Percentiles rank a stretch among this genome's conserved stretches.
phyloP scores from a whole-genome alignment of 1,140 invertebrate species.

The Meloidogyne chitwoodi region DNA sequence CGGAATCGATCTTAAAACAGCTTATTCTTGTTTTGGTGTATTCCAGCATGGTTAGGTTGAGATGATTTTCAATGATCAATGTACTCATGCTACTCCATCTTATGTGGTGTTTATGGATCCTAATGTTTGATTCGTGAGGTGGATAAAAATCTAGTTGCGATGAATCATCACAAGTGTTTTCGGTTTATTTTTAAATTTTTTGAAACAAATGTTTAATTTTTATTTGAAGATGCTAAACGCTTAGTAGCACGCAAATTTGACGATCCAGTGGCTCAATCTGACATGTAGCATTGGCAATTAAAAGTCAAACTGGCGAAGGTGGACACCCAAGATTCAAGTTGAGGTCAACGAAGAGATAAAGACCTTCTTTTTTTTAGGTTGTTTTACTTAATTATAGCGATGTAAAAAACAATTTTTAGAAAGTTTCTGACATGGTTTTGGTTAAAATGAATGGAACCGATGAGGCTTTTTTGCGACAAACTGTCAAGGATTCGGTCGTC shows the following conservation, averaged over 20 bases:
- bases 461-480: conserved; percentile 60
- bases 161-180: conserved; percentile 61
- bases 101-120: conserved; percentile 93
- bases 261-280: conserved; percentile 70
- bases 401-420: conserved; percentile 74
- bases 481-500: conserved; percentile 64
- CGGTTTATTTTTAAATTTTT: conserved; percentile 55
- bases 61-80: conserved; percentile 12
- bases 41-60: conserved; percentile 52
- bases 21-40: conserved; percentile 66
- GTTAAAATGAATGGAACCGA: conserved; percentile 66
- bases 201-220: neutral
- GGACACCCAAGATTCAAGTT: conserved; percentile 62
- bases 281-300: conserved; percentile 71
- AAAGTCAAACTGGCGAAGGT: conserved; percentile 44
- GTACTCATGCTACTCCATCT: conserved; percentile 87
- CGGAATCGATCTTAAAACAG: conserved; percentile 66
- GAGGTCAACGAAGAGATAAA: conserved; percentile 65
- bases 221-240: conserved; percentile 72
- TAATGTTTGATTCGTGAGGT: conserved; percentile 94
- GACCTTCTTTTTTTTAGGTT: conserved; percentile 65
- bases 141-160: conserved; percentile 77
- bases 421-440: conserved; percentile 61
- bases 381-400: conserved; percentile 62
- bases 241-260: conserved; percentile 89